Conservation (phyloP, 2,113 vertebrate species). For the Nyctibius bracteatus region DNA sequence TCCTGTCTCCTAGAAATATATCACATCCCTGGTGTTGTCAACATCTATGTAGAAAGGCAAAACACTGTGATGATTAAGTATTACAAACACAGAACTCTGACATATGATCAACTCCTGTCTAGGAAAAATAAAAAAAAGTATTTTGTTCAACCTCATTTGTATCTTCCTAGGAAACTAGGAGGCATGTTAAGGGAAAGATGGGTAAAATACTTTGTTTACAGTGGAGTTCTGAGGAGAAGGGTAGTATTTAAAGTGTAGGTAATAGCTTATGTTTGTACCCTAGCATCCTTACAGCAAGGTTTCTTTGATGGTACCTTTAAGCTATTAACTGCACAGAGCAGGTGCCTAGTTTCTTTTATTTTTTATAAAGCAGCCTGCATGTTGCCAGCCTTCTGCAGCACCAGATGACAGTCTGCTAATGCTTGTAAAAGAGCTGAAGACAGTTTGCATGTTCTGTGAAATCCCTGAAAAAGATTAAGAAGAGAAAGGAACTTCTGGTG, state of each 20-base stretch:
- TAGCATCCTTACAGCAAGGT: neutral
- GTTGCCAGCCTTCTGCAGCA: neutral
- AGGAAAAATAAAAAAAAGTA: fast-evolving
- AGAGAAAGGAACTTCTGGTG: neutral
- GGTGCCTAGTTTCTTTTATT: neutral
- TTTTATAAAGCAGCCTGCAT: neutral
- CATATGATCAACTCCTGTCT: neutral
- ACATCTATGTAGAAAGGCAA: neutral
- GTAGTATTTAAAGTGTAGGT: neutral
- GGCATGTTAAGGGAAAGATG: neutral
- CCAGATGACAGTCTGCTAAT: constrained; percentile 14
- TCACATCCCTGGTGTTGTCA: neutral
- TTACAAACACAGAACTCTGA: neutral
- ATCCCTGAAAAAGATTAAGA: neutral
- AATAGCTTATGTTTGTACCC: neutral
- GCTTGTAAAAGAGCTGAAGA: neutral
- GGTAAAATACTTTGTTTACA: neutral
- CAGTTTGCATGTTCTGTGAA: neutral
- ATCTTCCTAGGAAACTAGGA: neutral
- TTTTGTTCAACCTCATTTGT: neutral
- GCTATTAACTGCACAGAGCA: neutral
- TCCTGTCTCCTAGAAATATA: neutral
- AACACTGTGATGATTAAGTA: neutral
- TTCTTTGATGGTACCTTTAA: neutral
- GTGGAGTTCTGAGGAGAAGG: neutral